Percentiles rank a stretch among this genome's conserved stretches.
Conservation (phyloP, 2,797 vertebrate species). For the Falco novaeseelandiae region DNA sequence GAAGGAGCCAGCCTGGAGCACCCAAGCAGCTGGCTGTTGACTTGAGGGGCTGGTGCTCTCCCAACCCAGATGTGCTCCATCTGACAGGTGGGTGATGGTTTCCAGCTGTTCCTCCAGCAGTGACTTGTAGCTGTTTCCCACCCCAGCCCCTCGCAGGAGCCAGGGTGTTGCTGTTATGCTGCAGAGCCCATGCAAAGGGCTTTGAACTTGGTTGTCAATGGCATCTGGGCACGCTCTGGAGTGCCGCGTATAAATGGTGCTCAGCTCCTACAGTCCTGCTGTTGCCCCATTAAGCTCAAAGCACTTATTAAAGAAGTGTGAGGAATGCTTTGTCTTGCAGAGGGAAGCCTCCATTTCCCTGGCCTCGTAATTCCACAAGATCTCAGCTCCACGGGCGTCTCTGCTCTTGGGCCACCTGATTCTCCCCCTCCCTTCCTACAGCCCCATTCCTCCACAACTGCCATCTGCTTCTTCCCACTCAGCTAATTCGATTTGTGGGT, state of each 20-base stretch:
- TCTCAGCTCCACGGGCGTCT: neutral
- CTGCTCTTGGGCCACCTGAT: neutral
- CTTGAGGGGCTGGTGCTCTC: neutral
- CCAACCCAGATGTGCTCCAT: neutral
- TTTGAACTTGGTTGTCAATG: neutral
- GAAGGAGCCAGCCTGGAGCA: neutral
- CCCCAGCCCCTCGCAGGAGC: neutral
- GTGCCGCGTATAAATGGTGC: fast-evolving
- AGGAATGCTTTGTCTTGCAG: neutral
- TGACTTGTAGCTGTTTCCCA: neutral
- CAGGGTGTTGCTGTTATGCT: neutral
- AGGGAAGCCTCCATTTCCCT: neutral
- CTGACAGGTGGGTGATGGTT: neutral
- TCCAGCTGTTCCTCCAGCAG: conserved; percentile 1
- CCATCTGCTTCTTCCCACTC: neutral
- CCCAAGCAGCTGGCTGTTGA: fast-evolving
- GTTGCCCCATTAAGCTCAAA: neutral
- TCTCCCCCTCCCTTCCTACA: neutral
- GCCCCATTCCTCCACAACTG: neutral
- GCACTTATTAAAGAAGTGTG: neutral
- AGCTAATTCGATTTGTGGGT: neutral
- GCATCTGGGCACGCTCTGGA: neutral
- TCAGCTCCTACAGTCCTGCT: neutral
- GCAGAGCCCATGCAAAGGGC: neutral
- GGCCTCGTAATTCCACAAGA: neutral